phyloP scores from a whole-genome alignment of 1,140 invertebrate species.

The Drosophila cardini region DNA sequence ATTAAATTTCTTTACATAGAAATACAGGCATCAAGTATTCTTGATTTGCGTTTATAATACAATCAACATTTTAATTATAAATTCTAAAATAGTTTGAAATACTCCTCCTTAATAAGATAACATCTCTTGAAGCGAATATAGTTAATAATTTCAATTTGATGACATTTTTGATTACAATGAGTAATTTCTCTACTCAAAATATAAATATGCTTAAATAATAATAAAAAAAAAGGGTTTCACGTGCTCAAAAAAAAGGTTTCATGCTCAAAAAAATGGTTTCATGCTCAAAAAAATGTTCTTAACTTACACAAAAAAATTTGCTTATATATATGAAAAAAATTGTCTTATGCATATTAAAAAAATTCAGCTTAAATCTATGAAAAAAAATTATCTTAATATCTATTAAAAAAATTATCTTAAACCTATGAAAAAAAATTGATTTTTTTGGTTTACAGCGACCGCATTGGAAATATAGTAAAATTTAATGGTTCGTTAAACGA shows the following conservation, averaged over 20 bases:
- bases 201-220: constrained; percentile 17
- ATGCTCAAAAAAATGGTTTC: constrained; percentile 71
- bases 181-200: constrained; percentile 18
- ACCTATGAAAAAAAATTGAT: constrained; percentile 45
- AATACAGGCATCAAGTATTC: background rate
- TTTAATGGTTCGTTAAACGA: constrained; percentile 54
- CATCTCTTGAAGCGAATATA: background rate
- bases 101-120: too few relatives aligned
- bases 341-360: constrained; percentile 39
- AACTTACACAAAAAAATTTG: constrained; percentile 48
- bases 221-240: constrained; percentile 33
- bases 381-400: constrained; percentile 38
- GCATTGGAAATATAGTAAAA: constrained; percentile 17
- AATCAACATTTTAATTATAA: background rate
- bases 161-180: background rate
- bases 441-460: constrained; percentile 49
- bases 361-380: constrained; percentile 35
- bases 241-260: constrained; percentile 50
- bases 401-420: constrained; percentile 54
- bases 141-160: background rate
- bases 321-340: constrained; percentile 41
- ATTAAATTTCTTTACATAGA: background rate
- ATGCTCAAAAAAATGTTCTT: constrained; percentile 72
- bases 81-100: background rate
- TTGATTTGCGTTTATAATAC: background rate